Percentiles rank a stretch among this genome's conserved stretches.
Conservation (phyloP, 2,797 vertebrate genomes). For the Manis crassicaudata region DNA sequence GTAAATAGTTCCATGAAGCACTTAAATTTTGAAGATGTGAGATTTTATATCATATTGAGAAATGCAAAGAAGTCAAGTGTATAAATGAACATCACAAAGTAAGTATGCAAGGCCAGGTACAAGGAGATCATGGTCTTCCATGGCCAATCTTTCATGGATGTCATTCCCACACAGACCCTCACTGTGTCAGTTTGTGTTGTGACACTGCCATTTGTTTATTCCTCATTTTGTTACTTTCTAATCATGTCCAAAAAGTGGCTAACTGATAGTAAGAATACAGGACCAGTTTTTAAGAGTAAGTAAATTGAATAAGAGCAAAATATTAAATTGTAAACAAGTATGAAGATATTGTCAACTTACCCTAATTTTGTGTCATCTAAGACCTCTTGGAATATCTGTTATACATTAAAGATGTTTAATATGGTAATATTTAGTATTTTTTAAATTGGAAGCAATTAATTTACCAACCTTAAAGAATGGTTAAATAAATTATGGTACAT, state of each 20-base stretch:
- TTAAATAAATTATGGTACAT: conserved; percentile 33
- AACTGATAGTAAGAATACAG: conserved; percentile 3
- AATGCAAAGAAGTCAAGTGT: conserved; percentile 17
- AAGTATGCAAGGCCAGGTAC: background rate
- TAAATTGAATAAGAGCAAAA: background rate
- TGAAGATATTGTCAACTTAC: conserved; percentile 15
- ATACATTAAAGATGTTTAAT: background rate
- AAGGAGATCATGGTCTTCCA: background rate
- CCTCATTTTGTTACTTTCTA: conserved; percentile 39
- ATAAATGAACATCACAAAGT: background rate
- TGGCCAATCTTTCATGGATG: background rate
- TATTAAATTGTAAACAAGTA: conserved; percentile 16
- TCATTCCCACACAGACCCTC: background rate
- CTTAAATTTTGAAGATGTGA: conserved; percentile 6
- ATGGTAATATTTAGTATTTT: conserved; percentile 31
- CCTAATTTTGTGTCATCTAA: conserved; percentile 16
- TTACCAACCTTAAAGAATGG: conserved; percentile 11
- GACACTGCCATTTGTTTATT: conserved; percentile 22
- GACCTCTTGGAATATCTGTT: conserved; percentile 23
- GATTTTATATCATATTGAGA: conserved; percentile 38
- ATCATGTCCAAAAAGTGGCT: background rate
- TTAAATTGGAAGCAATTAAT: conserved; percentile 19
- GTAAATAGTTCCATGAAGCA: conserved; percentile 37
- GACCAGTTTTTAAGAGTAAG: background rate
- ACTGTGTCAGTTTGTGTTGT: background rate